Percentiles rank a stretch among this genome's conserved stretches.
Evolutionary conservation across 2,113 vertebrate genomes (phyloP).

Genomic region (Hippocampus zosterae): DNA sequence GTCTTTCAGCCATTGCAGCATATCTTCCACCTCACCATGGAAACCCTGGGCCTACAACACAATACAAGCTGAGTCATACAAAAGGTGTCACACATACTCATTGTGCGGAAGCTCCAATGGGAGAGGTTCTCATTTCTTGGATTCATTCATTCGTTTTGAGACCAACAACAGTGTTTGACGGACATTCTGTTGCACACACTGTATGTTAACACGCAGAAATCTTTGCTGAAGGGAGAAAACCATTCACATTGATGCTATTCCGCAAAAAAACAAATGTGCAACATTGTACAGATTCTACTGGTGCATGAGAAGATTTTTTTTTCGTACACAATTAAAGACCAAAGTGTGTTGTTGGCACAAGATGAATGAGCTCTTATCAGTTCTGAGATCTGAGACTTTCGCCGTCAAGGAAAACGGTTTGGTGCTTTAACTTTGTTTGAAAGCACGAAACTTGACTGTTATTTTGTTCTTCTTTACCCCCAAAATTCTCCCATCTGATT

Average conservation of each 20-base stretch:
- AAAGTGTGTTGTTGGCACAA: too few relatives aligned
- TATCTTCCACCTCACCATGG: conserved; percentile 96
- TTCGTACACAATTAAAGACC: too few relatives aligned
- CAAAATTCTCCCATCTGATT: not conserved
- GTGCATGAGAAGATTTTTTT: not conserved
- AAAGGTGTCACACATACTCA: conserved; percentile 52
- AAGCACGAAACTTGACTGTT: too few relatives aligned
- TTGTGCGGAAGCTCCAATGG: conserved; percentile 40
- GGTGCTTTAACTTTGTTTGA: too few relatives aligned
- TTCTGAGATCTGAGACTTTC: too few relatives aligned
- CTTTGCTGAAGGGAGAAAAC: not conserved
- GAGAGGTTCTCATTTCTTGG: conserved; percentile 16
- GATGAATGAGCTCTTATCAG: too few relatives aligned
- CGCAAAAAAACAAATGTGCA: not conserved
- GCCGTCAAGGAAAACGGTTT: too few relatives aligned
- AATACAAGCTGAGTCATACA: conserved; percentile 66
- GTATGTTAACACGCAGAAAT: not conserved
- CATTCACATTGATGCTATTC: not conserved
- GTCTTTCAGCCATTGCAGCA: conserved; percentile 97
- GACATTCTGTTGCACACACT: conserved; percentile 5
- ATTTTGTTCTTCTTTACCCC: too few relatives aligned
- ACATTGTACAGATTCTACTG: not conserved
- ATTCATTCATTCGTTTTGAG: conserved; percentile 33
- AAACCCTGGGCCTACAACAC: conserved; percentile 95
- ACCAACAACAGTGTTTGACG: not conserved